phyloP scores from a whole-genome alignment of 2,888 invertebrate species.

The Hyalella azteca region DNA sequence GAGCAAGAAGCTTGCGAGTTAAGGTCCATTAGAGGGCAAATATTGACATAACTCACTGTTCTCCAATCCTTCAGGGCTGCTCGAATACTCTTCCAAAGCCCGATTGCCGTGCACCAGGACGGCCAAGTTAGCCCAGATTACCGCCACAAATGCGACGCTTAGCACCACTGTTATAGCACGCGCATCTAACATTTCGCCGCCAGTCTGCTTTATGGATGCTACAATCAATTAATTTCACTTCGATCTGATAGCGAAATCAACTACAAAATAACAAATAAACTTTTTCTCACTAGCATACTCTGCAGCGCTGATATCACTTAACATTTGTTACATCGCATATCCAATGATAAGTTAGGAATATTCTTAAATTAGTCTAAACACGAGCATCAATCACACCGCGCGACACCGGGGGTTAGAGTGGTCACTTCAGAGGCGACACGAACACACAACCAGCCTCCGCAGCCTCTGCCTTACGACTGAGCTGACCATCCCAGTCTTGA shows the following conservation, averaged over 20 bases:
- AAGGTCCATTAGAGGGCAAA: too few relatives aligned
- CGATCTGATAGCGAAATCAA: not conserved
- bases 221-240: not conserved
- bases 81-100: not conserved
- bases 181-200: not conserved
- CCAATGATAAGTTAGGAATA: too few relatives aligned
- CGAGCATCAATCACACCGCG: too few relatives aligned
- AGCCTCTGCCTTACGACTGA: slow-evolving; percentile 14
- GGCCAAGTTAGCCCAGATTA: not conserved
- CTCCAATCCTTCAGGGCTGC: slow-evolving; percentile 19
- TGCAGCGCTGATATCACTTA: too few relatives aligned
- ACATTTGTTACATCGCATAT: too few relatives aligned
- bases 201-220: not conserved
- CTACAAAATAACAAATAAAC: too few relatives aligned
- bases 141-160: not conserved
- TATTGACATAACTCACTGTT: slow-evolving; percentile 13
- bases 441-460: not conserved
- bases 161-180: not conserved
- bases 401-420: too few relatives aligned
- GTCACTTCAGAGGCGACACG: not conserved
- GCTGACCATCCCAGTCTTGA: not conserved
- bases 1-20: too few relatives aligned
- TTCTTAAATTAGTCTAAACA: too few relatives aligned
- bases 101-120: not conserved
- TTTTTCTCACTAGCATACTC: too few relatives aligned